These are phyloP conservation scores for Chironomus riparius DNA, from an alignment of 2,888 invertebrate species.

Conservation along the genomic window DNA sequence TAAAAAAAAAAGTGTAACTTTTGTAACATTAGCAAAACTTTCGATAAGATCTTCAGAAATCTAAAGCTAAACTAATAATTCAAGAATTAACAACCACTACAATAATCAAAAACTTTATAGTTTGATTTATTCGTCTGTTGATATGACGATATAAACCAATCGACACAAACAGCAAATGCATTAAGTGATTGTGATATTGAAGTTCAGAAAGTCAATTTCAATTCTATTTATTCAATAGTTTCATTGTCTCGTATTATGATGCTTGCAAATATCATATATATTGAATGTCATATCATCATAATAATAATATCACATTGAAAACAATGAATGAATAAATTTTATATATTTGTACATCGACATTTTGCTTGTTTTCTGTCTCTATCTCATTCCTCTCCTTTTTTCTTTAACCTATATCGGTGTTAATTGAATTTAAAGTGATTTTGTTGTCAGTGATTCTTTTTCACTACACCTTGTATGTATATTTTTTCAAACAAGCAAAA, in stretches of 20 bases:
- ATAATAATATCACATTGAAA: not conserved
- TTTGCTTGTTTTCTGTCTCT: not conserved
- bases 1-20: too few relatives aligned
- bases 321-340: not conserved
- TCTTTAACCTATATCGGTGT: not conserved
- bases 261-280: not conserved
- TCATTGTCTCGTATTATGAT: not conserved
- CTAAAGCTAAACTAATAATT: too few relatives aligned
- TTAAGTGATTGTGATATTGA: constrained; percentile 2
- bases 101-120: not conserved
- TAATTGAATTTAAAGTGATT: constrained; percentile 25
- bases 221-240: constrained; percentile 13
- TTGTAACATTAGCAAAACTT: too few relatives aligned
- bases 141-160: not conserved
- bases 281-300: not conserved
- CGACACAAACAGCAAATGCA: constrained; percentile 1
- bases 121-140: not conserved
- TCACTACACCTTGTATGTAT: not conserved
- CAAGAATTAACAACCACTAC: too few relatives aligned
- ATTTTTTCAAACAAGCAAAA: not conserved
- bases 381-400: not conserved
- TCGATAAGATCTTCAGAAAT: too few relatives aligned
- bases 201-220: constrained; percentile 19
- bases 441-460: constrained; percentile 1
- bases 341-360: not conserved